Base-by-base conservation (phyloP, 2,797 vertebrate species). In the Lithobates sylvaticus region DNA sequence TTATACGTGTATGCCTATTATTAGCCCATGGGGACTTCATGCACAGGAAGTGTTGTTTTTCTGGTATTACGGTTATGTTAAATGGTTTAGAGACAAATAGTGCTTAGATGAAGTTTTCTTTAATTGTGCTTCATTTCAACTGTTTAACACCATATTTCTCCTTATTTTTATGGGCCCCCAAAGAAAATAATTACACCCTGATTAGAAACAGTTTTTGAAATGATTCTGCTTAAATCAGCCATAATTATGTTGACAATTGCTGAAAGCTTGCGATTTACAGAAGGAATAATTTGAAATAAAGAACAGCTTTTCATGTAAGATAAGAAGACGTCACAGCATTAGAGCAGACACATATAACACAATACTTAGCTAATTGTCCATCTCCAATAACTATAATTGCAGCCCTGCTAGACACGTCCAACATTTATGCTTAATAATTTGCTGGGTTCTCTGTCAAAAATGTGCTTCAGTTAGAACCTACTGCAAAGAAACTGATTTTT, bases 181-280 rank as follows among this genome's bases (percentile, higher is more conserved):
- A 15, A 70, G 27, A 70, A 70, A 70, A 29, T 70, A 70, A 29
- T 29, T 36, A 34, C 68, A 70, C 13, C 34, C 27, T 32, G 68
- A 61, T 61, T 61, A 61, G 54, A 61, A 13, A 21, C 44, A 8
- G 36, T 79, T 68, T 79, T 69, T 67, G 13, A 42, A 69, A 8
- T n/a, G 18, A 42, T 21, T 69, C 34, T 27, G 39, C 77, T 79
- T 69, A 79, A 36, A 69, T 61, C 54, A 61, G 54, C 61, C 27
- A 13, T 79, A 79, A 76, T 79, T 79, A 68, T 69, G 64, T 42
- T 79, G 77, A 79, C 64, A 79, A 69, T 64, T 44, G 64, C 8
- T 67, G 36, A 69, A 58, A 76, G 68, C 68, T 76, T 76, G 74
- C 42, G 26, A 12, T 39, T n/a, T 23, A 68, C 6, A 64, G 18